A percentile compares a stretch with the other conserved stretches of the same genome.
Conservation (phyloP, 2,888 invertebrate species). For the Pachymerium ferrugineum region DNA sequence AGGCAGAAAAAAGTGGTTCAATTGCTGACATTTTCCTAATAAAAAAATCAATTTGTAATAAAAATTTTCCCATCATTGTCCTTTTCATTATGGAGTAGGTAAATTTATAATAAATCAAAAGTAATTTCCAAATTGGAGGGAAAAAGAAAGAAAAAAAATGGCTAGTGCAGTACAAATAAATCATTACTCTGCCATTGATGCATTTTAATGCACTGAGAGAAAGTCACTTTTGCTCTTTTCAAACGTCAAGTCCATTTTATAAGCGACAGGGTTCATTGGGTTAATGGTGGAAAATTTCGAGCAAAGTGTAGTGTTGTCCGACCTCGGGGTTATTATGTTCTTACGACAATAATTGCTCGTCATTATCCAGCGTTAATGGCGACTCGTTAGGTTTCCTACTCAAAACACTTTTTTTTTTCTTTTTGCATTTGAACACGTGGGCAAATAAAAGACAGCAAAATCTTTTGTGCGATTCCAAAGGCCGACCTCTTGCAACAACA, state of each 20-base stretch:
- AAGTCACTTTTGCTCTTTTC: conserved; percentile 23
- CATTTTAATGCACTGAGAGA: background rate
- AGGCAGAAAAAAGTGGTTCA: background rate
- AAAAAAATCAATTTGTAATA: conserved; percentile 18
- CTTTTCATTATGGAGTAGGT: background rate
- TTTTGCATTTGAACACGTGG: background rate
- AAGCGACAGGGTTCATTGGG: conserved; percentile 20
- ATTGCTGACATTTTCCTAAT: background rate
- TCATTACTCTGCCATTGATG: too few relatives aligned
- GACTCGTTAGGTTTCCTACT: background rate
- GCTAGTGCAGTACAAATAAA: too few relatives aligned
- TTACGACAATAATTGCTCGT: conserved; percentile 27
- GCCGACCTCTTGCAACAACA: too few relatives aligned
- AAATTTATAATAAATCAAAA: conserved; percentile 5
- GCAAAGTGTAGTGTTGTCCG: background rate
- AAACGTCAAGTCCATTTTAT: conserved; percentile 11
- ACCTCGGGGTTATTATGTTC: conserved; percentile 24
- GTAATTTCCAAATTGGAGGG: conserved; percentile 5
- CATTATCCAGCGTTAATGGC: conserved; percentile 25
- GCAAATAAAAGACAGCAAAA: too few relatives aligned
- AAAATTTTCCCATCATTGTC: background rate
- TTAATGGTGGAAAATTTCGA: conserved; percentile 1
- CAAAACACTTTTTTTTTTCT: conserved; percentile 7
- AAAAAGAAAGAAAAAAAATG: too few relatives aligned
- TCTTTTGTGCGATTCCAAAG: too few relatives aligned